Percentiles rank a stretch among this genome's conserved stretches.
These are phyloP conservation scores for Semicossyphus pulcher DNA, from an alignment of 2,113 vertebrate genomes.

Conservation along the genomic window DNA sequence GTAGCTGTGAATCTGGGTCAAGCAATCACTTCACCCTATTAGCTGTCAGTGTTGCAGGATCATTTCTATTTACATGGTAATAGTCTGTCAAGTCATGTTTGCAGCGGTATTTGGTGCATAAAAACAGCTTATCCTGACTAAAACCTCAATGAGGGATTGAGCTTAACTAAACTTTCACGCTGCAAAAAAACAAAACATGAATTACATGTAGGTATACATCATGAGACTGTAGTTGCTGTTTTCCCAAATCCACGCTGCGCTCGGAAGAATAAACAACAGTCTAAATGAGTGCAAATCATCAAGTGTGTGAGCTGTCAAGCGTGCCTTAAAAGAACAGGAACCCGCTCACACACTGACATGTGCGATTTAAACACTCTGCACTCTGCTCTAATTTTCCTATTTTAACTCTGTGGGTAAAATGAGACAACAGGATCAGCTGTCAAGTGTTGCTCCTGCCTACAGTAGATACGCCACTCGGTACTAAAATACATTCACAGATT, in stretches of 20 bases:
- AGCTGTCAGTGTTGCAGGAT: constrained; percentile 23
- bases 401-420: constrained; percentile 47
- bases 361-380: constrained; percentile 39
- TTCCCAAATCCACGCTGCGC: constrained; percentile 6
- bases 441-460: constrained; percentile 20
- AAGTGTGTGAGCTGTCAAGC: constrained; percentile 35
- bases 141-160: constrained; percentile 42
- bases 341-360: constrained; percentile 35
- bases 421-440: constrained; percentile 15
- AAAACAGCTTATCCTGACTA: constrained; percentile 46
- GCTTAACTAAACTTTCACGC: constrained; percentile 31
- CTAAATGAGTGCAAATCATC: constrained; percentile 44
- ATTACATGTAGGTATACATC: constrained; percentile 17
- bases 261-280: constrained; percentile 14
- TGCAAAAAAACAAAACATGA: constrained; percentile 12
- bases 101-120: constrained; percentile 30
- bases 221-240: constrained; percentile 7
- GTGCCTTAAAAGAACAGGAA: constrained; percentile 37
- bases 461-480: constrained; percentile 14
- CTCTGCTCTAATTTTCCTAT: constrained; percentile 30
- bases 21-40: constrained; percentile 47
- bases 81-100: constrained; percentile 57
- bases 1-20: constrained; percentile 34
- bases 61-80: constrained; percentile 65
- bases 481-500: constrained; percentile 14